Conservation (phyloP, 2,888 invertebrate genomes). For the Erpobdella octoculata region DNA sequence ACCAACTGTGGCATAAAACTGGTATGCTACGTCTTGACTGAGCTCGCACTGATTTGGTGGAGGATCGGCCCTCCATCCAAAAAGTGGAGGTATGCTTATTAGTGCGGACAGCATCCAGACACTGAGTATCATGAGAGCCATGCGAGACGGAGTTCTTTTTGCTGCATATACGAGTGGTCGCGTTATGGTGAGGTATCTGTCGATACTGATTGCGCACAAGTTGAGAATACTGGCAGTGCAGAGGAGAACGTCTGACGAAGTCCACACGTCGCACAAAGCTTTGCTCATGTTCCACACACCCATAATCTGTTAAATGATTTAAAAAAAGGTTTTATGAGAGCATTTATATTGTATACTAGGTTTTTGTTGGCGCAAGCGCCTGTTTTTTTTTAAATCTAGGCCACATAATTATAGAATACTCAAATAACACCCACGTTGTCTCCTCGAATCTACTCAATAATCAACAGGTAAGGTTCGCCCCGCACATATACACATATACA, state of each 20-base stretch:
- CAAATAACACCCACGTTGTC: too few relatives aligned
- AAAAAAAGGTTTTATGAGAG: conserved; percentile 40
- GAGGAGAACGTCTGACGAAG: conserved; percentile 55
- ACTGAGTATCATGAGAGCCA: conserved; percentile 71
- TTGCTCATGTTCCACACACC: conserved; percentile 48
- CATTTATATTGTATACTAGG: too few relatives aligned
- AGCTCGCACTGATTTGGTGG: conserved; percentile 62
- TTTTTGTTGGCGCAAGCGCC: too few relatives aligned
- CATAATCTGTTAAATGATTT: conserved; percentile 49
- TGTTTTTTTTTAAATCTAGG: too few relatives aligned
- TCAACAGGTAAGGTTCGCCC: too few relatives aligned
- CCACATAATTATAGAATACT: too few relatives aligned
- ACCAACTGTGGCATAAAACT: conserved; percentile 77
- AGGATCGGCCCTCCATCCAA: conserved; percentile 45
- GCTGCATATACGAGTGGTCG: conserved; percentile 64
- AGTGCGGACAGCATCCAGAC: conserved; percentile 89
- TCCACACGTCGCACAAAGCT: conserved; percentile 54
- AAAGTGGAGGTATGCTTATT: conserved; percentile 76
- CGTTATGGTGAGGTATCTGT: conserved; percentile 43
- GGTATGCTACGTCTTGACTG: conserved; percentile 87
- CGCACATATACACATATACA: too few relatives aligned
- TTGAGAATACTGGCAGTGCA: conserved; percentile 57
- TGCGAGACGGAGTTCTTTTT: conserved; percentile 80
- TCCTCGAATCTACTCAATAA: too few relatives aligned
- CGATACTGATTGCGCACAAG: conserved; percentile 56